Conservation (phyloP, 2,888 invertebrate genomes). For the Sarcophaga rosellei region DNA sequence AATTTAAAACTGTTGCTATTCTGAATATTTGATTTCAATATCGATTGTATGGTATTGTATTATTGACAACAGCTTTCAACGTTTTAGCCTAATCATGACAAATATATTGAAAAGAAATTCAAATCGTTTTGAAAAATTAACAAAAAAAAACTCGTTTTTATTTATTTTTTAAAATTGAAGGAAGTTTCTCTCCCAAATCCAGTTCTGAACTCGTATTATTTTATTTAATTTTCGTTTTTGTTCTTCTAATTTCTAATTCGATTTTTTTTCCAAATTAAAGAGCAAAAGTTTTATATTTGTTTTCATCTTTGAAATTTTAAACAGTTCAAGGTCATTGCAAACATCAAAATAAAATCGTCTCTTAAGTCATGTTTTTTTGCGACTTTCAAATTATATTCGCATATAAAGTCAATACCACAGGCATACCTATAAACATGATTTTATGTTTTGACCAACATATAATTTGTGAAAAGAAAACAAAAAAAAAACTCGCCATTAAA, state of each 20-base stretch:
- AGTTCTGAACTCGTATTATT: neutral
- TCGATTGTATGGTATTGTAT: no score
- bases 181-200: conserved; percentile 9
- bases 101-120: no score
- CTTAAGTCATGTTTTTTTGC: conserved; percentile 19
- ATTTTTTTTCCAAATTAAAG: conserved; percentile 20
- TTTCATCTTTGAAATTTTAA: conserved; percentile 12
- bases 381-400: conserved; percentile 28
- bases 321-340: conserved; percentile 65
- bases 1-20: no score
- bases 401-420: neutral
- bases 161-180: neutral
- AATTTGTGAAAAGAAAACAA: conserved; percentile 10
- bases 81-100: no score
- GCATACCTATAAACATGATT: neutral
- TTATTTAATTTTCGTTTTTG: neutral
- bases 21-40: no score
- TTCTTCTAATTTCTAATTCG: conserved; percentile 46
- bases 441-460: neutral
- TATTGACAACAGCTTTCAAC: no score
- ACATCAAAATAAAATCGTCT: conserved; percentile 42
- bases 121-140: no score
- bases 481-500: conserved; percentile 1
- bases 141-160: conserved; percentile 37
- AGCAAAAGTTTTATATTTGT: conserved; percentile 37